Conservation (phyloP, 2,888 invertebrate species). For the Xestoiulus laeticollis region DNA sequence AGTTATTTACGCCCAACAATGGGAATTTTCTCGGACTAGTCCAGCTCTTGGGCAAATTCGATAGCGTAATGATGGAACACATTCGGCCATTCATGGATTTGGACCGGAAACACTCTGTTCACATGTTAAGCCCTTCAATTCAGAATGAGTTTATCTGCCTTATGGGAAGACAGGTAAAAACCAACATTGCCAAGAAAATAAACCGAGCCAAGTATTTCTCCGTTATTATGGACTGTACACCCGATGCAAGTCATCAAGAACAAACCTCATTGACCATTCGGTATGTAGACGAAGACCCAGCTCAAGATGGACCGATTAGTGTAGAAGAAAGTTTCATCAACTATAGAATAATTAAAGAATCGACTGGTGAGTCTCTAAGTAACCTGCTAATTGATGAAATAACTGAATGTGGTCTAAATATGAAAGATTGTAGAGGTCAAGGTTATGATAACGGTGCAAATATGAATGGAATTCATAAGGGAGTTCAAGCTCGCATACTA, state of each 20-base stretch:
- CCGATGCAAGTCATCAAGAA: conserved; percentile 39
- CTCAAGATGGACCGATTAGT: not conserved
- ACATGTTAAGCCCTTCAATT: not conserved
- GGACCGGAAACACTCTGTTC: not conserved
- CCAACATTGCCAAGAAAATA: not conserved
- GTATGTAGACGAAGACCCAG: not conserved
- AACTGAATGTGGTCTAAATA: not conserved
- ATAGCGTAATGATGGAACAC: not conserved
- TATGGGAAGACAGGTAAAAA: not conserved
- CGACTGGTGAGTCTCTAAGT: not conserved
- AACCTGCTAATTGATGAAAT: not conserved
- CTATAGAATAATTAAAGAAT: not conserved
- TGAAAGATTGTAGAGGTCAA: conserved; percentile 45
- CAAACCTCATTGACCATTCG: not conserved
- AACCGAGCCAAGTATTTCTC: conserved; percentile 40
- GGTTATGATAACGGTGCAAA: conserved; percentile 53
- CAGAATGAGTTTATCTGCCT: not conserved
- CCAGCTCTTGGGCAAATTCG: conserved; percentile 17
- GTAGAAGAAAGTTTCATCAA: not conserved
- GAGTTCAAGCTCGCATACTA: conserved; percentile 48
- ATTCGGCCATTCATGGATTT: too few species aligned
- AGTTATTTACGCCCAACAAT: too few species aligned
- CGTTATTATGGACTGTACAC: conserved; percentile 43
- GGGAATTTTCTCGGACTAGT: conserved; percentile 45
- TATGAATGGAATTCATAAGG: conserved; percentile 46